Conservation (phyloP, 1,140 invertebrate species). For the Palaemon carinicauda region DNA sequence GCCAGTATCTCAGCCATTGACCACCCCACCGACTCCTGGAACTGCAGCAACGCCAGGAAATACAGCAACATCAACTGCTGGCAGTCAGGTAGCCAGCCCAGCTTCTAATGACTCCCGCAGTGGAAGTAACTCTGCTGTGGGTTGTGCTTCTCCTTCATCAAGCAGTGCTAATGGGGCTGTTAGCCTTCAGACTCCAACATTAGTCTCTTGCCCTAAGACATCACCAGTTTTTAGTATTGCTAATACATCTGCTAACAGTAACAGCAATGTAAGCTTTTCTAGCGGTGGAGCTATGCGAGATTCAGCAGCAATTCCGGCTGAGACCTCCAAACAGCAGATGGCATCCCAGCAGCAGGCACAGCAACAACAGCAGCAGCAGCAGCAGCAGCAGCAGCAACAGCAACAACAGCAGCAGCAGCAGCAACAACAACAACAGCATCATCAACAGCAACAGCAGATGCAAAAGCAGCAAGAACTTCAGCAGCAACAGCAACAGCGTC, state of each 20-base stretch:
- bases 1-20: conserved; percentile 14
- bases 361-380: not conserved
- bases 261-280: too few relatives aligned
- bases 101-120: too few relatives aligned
- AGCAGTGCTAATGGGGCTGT: too few relatives aligned
- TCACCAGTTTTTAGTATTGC: too few relatives aligned
- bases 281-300: too few relatives aligned
- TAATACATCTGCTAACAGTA: too few relatives aligned
- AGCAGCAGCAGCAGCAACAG: conserved; percentile 3
- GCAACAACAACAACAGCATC: conserved; percentile 6
- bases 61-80: not conserved
- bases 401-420: not conserved
- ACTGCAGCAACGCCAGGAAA: not conserved
- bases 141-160: too few relatives aligned
- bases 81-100: too few relatives aligned
- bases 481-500: not conserved
- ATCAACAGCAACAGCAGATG: not conserved
- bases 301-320: too few relatives aligned
- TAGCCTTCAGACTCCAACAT: too few relatives aligned
- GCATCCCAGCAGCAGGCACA: not conserved
- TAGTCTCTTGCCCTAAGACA: too few relatives aligned
- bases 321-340: not conserved
- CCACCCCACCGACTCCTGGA: conserved; percentile 43
- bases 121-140: too few relatives aligned
- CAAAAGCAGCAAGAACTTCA: conserved; percentile 12